These are phyloP conservation scores for Magallana angulata DNA, from an alignment of 1,140 invertebrate genomes.

Conservation along the genomic window DNA sequence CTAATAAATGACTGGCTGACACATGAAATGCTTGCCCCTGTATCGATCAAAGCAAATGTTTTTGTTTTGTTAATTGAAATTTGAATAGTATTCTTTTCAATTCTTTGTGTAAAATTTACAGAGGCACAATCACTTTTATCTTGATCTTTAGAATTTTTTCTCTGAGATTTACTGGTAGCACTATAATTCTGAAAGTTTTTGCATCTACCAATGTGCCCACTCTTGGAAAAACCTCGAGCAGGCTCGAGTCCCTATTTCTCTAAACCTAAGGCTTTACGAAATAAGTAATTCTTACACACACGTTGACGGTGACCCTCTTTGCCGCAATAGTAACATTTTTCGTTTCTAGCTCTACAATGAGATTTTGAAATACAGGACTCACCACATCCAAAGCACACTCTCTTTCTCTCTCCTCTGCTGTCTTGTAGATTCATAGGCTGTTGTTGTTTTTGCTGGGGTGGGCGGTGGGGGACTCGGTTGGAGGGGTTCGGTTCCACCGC, in stretches of 20 bases:
- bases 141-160: background rate
- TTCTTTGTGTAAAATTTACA: constrained; percentile 27
- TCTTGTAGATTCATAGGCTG: too few relatives aligned
- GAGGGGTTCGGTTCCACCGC: too few relatives aligned
- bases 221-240: constrained; percentile 30
- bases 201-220: constrained; percentile 45
- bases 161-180: too few relatives aligned
- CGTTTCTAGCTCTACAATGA: constrained; percentile 33
- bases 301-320: constrained; percentile 26
- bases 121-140: background rate
- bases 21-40: constrained; percentile 22
- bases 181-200: background rate
- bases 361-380: constrained; percentile 34
- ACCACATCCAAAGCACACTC: constrained; percentile 36
- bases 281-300: constrained; percentile 4
- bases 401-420: too few relatives aligned
- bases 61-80: background rate
- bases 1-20: constrained; percentile 23
- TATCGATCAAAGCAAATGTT: constrained; percentile 43
- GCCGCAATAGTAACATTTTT: constrained; percentile 39
- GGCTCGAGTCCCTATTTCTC: constrained; percentile 47
- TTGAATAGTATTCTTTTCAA: constrained; percentile 13
- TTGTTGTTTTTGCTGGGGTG: too few relatives aligned
- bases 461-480: too few relatives aligned
- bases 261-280: background rate